Percentiles rank a stretch among this genome's conserved stretches.
phyloP scores from a whole-genome alignment of 2,113 vertebrate genomes.

The Hydrochoerus hydrochaeris region DNA sequence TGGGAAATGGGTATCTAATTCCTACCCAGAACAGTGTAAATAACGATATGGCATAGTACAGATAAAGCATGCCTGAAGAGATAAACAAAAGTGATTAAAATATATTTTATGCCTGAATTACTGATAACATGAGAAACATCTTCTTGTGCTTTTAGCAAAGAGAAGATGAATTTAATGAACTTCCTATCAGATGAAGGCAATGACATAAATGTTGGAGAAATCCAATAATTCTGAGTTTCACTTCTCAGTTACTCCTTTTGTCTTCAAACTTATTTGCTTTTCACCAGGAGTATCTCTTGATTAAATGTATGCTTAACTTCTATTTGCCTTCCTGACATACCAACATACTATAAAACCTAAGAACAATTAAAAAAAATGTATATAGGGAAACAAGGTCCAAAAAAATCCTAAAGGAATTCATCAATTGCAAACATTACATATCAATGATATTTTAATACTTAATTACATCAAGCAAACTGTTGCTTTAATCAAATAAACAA shows the following conservation, averaged over 20 bases:
- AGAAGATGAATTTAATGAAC: constrained; percentile 54
- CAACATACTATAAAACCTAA: neutral
- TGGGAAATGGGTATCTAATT: constrained; percentile 57
- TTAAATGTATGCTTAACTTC: neutral
- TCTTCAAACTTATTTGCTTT: constrained; percentile 67
- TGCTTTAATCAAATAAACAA: constrained; percentile 16
- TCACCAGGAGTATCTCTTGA: constrained; percentile 42
- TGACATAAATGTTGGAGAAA: constrained; percentile 63
- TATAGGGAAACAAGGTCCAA: neutral
- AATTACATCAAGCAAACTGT: neutral
- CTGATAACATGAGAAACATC: constrained; percentile 70
- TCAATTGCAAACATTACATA: neutral
- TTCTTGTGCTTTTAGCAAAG: constrained; percentile 73
- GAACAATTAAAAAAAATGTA: neutral
- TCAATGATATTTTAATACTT: constrained; percentile 40
- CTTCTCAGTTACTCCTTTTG: constrained; percentile 46
- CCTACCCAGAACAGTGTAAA: constrained; percentile 68
- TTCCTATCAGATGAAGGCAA: constrained; percentile 36
- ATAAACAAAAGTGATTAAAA: constrained; percentile 53
- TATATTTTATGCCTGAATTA: constrained; percentile 79
- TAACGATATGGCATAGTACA: constrained; percentile 70
- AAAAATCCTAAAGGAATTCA: neutral
- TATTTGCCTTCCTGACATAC: neutral
- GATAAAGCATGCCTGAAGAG: constrained; percentile 65
- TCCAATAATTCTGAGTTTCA: constrained; percentile 32